Base-by-base conservation (phyloP, 2,113 vertebrate species). In the Psittacara wagleri region DNA sequence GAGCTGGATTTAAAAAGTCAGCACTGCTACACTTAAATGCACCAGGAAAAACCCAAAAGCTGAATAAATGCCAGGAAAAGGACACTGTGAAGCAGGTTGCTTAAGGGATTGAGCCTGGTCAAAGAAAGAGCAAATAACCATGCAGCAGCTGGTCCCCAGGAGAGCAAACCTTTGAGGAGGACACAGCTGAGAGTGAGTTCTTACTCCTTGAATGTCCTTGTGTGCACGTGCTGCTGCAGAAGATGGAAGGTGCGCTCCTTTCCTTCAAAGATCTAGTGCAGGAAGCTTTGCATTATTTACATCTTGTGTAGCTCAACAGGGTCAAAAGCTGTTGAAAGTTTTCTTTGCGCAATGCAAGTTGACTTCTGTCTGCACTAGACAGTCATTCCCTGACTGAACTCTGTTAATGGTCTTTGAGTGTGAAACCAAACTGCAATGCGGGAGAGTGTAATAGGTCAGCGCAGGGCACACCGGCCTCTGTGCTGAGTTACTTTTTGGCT, bases 41-140 rank as follows among this genome's bases (percentile, higher is more conserved):
- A 20, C 28, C 0, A 2, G 18, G 3, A 9, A 12, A 29, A 29
- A 37, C 48, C 29, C 14, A 48, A 51, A 20, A 11, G 19, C 59
- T 77, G 69, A 83, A 41, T 57, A 73, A 83, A 81, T 49, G 52
- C 68, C 85, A 44, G 79, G 61, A 35, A 75, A 83, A 94, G 79
- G 80, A 37, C 39, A 23, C 12, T 7, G 44, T 3, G 4, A 51
- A 61, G 54, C 1, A 1, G 24, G 20, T 59, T 70, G 55, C 37
- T 81, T 68, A 78, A 94, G 51, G 35, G 62, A 64, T 55, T 73
- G 52, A 82, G 27, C 15, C 80, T 44, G 46, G 17, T 59, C 16
- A 17, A n/a, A 77, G 39, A 70, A 16, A 49, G 54, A 75, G 82
- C 73, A 94, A 88, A 77, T 73, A 80, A 79, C 33, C 83, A 20